Evolutionary conservation across 2,797 vertebrate species (phyloP), one percentile per base, ranked within the genome.

Genomic region (Pyrocephalus nanus): DNA sequence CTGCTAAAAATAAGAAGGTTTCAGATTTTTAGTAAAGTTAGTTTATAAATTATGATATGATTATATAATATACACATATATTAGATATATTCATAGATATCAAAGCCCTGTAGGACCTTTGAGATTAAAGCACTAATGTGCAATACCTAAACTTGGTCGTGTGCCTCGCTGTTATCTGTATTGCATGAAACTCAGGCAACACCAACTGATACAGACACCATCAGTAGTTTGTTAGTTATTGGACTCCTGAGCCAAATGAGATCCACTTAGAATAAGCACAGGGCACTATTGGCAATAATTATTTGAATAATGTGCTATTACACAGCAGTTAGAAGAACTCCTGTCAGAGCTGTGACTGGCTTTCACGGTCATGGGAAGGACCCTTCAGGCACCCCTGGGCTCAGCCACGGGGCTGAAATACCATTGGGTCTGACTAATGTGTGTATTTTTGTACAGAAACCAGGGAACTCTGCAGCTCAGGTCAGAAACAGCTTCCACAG

Each of bases 271-370:
- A 73, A 15, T 4, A 29, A 51, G 50, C n/a, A 29, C 18, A 38
- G 43, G 48, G 26, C 36, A 25, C 11, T 20, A 25, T 15, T 12
- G n/a, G 36, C 51, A 72, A 19, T 6, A 38, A 40, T 23, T 27
- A 18, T 29, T 20, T 29, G 8, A 53, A 51, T 15, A 13, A 42
- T 0, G 1, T 15, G 42, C 23, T 47, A 3, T 40, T 7, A 6
- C 2, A 23, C 13, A 42, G 40, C 13, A 62, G 32, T 27, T 34
- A 62, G 12, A 72, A 26, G 30, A 60, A 43, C 43, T 47, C 14
- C 58, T 19, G 21, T 16, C 3, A 0, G 8, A 15, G 47, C 66
- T 60, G 25, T 5, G 25, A 34, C 0, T 0, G 32, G 6, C 11
- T 71, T 40, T 47, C 72, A 34, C 1, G 6, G 38, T 29, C 57